Percentiles rank a stretch among this genome's conserved stretches.
phyloP scores from a whole-genome alignment of 2,113 vertebrate species.

The Garra rufa region DNA sequence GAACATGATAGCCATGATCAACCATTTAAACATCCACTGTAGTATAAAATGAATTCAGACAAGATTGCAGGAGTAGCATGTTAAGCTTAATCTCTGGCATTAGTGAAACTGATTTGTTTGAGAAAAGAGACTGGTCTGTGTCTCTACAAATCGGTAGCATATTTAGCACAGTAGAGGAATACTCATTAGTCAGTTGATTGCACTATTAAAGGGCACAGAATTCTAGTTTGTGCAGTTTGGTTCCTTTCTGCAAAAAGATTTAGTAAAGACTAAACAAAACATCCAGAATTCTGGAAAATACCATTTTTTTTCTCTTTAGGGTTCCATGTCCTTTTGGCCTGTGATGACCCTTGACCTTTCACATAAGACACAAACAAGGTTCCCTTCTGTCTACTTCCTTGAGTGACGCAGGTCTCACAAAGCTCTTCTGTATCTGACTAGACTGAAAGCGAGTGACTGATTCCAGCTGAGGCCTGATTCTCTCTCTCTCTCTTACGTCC shows the following conservation, averaged over 20 bases:
- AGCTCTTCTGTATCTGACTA: conserved; percentile 29
- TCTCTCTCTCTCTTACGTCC: conserved; percentile 20
- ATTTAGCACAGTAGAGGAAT: not conserved
- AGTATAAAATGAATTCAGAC: not conserved
- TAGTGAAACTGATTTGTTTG: not conserved
- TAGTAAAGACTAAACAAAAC: not conserved
- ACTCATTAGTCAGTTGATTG: not conserved
- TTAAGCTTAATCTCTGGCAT: not conserved
- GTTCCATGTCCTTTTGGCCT: conserved; percentile 7
- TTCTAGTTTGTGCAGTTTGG: not conserved
- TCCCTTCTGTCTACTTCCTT: conserved; percentile 14
- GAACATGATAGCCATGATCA: not conserved
- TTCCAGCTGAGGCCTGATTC: conserved; percentile 32
- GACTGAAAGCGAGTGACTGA: conserved; percentile 43
- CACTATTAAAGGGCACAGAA: not conserved
- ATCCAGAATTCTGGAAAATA: not conserved
- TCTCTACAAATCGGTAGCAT: not conserved
- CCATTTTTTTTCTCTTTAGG: not conserved
- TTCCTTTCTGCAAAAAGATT: not conserved
- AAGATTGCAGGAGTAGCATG: not conserved
- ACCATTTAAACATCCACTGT: not conserved
- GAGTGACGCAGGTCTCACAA: conserved; percentile 44
- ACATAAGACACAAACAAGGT: conserved; percentile 40
- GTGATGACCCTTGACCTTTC: conserved; percentile 40
- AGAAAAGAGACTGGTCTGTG: not conserved